These are phyloP conservation scores for Pristionchus japonicus DNA, from an alignment of 2,888 invertebrate genomes.

Conservation along the genomic window DNA sequence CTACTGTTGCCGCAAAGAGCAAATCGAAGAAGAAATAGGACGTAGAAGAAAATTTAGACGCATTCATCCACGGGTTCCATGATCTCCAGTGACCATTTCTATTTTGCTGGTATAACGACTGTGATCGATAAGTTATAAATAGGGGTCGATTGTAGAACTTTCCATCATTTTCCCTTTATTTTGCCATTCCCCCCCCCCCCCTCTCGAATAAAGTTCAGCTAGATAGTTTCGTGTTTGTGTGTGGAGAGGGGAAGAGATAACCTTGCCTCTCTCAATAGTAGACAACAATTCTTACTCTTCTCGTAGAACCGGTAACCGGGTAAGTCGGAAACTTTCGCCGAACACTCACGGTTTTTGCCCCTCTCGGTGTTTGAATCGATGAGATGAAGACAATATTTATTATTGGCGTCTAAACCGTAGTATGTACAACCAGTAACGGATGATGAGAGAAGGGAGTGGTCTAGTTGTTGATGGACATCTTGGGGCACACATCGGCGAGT, in stretches of 20 bases:
- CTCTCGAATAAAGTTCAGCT: conserved; percentile 7
- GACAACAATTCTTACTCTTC: conserved; percentile 18
- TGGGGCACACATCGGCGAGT: conserved; percentile 5
- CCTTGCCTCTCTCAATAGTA: not conserved
- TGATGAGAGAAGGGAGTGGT: not conserved
- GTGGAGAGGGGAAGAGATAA: not conserved
- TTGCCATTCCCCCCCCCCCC: not conserved
- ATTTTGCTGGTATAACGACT: not conserved
- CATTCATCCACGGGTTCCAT: not conserved
- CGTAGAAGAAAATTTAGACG: not conserved
- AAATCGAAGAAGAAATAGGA: not conserved
- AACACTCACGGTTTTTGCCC: not conserved
- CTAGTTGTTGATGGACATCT: not conserved
- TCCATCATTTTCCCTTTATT: not conserved
- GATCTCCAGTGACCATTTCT: not conserved
- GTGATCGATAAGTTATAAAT: not conserved
- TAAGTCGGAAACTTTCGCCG: not conserved
- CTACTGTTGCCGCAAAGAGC: not conserved
- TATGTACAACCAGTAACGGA: conserved; percentile 1
- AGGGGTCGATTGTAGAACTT: not conserved
- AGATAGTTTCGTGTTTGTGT: not conserved
- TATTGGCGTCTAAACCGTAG: not conserved
- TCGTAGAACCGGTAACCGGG: conserved; percentile 4
- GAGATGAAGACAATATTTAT: not conserved
- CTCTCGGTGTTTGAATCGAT: not conserved